Percentiles rank a stretch among this genome's conserved stretches.
Evolutionary conservation across 2,797 vertebrate species (phyloP).

Genomic region (Pangasius djambal): DNA sequence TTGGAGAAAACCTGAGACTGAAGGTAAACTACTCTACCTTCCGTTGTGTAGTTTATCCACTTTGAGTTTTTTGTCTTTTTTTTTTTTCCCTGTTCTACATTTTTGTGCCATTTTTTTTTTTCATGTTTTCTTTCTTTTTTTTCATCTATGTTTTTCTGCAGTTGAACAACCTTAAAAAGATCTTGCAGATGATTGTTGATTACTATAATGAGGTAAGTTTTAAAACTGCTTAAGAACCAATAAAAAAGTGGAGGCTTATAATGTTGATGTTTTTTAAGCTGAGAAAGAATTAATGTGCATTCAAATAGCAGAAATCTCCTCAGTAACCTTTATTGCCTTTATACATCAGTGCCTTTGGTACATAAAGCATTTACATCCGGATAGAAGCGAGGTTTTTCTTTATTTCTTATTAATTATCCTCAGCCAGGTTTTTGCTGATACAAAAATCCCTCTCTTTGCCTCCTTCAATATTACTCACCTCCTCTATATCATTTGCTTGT

Average conservation of each 20-base stretch:
- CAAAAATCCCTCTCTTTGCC: background rate
- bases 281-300: background rate
- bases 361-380: background rate
- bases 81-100: background rate
- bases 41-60: background rate
- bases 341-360: background rate
- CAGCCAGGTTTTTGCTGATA: background rate
- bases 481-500: background rate
- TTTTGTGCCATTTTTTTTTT: background rate
- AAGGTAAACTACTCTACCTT: slow-evolving; percentile 78
- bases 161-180: slow-evolving; percentile 97
- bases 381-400: background rate
- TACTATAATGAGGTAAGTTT: slow-evolving; percentile 93
- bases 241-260: background rate
- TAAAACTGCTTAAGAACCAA: background rate
- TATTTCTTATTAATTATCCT: background rate
- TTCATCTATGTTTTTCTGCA: slow-evolving; percentile 61
- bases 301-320: background rate
- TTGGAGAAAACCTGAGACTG: slow-evolving; percentile 92
- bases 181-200: slow-evolving; percentile 93
- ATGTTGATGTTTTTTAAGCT: background rate
- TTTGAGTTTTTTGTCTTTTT: background rate
- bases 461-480: background rate
- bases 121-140: background rate
- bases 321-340: background rate